Evolutionary conservation across 2,888 invertebrate species (phyloP).

Genomic region (Chirona hameri): DNA sequence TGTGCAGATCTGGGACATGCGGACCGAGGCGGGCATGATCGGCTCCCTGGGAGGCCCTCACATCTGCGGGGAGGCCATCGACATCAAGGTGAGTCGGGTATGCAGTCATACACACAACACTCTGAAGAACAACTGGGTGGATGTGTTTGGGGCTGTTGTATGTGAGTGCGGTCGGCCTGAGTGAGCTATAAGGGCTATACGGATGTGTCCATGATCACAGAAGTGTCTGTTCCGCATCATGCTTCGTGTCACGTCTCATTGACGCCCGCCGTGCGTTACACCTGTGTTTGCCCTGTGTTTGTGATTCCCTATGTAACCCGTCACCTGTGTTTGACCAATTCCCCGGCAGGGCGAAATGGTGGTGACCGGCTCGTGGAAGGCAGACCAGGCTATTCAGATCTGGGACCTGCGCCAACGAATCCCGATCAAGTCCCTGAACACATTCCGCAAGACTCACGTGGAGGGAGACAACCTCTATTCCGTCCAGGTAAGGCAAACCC

Average conservation of each 20-base stretch:
- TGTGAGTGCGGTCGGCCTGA: too few relatives aligned
- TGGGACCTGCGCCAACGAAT: constrained; percentile 57
- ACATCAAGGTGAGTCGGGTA: neutral
- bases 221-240: too few relatives aligned
- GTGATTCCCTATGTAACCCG: too few relatives aligned
- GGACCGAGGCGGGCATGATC: constrained; percentile 54
- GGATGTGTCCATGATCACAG: too few relatives aligned
- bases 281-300: too few relatives aligned
- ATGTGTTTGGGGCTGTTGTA: too few relatives aligned
- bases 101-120: neutral
- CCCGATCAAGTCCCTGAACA: constrained; percentile 46
- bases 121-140: too few relatives aligned
- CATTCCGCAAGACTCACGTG: neutral
- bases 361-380: constrained; percentile 57
- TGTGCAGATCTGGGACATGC: constrained; percentile 60
- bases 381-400: constrained; percentile 53
- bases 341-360: constrained; percentile 56
- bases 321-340: too few relatives aligned
- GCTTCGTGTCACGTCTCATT: too few relatives aligned
- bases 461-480: constrained; percentile 1
- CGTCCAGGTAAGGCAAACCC: neutral
- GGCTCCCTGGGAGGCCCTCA: constrained; percentile 57
- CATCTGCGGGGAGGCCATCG: constrained; percentile 55
- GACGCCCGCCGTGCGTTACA: too few relatives aligned
- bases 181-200: too few relatives aligned